phyloP scores from a whole-genome alignment of 2,113 vertebrate species.

The Grallaria varia region DNA sequence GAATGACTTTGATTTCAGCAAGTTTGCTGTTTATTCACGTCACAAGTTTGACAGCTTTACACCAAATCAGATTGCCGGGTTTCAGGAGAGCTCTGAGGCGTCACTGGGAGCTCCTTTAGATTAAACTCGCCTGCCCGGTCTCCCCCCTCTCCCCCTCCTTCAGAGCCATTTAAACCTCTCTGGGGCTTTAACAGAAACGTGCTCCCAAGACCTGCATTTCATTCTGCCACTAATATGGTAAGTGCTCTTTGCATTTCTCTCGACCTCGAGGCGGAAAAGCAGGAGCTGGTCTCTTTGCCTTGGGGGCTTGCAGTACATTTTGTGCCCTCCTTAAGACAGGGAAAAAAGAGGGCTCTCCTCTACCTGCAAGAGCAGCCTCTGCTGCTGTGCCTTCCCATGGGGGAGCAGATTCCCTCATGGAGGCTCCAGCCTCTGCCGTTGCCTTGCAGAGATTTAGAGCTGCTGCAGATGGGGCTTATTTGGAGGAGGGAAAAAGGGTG shows the following conservation, averaged over 20 bases:
- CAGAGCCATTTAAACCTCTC: slow-evolving; percentile 74
- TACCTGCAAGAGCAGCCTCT: slow-evolving; percentile 7
- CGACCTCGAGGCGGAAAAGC: slow-evolving; percentile 1
- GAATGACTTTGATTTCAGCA: slow-evolving; percentile 59
- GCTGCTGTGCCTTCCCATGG: background rate
- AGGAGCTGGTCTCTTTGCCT: background rate
- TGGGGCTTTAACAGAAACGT: slow-evolving; percentile 69
- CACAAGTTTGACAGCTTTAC: slow-evolving; percentile 78
- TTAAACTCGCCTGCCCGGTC: slow-evolving; percentile 77
- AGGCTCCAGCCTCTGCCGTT: background rate
- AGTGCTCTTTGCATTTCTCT: slow-evolving; percentile 67
- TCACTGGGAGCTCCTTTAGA: slow-evolving; percentile 69
- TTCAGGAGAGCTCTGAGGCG: slow-evolving; percentile 58
- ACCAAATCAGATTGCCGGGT: slow-evolving; percentile 77
- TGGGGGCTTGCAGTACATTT: background rate
- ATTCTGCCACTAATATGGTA: slow-evolving; percentile 77
- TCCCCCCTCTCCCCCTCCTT: slow-evolving; percentile 65
- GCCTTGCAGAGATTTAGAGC: background rate
- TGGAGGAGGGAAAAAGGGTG: background rate
- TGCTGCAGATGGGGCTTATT: background rate
- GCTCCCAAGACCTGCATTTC: slow-evolving; percentile 60
- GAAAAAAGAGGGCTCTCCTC: background rate
- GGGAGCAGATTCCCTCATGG: background rate
- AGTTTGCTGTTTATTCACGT: slow-evolving; percentile 65
- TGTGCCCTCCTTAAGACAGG: background rate